Evolutionary conservation across 2,113 vertebrate species (phyloP).

Genomic region (Hoplias malabaricus): DNA sequence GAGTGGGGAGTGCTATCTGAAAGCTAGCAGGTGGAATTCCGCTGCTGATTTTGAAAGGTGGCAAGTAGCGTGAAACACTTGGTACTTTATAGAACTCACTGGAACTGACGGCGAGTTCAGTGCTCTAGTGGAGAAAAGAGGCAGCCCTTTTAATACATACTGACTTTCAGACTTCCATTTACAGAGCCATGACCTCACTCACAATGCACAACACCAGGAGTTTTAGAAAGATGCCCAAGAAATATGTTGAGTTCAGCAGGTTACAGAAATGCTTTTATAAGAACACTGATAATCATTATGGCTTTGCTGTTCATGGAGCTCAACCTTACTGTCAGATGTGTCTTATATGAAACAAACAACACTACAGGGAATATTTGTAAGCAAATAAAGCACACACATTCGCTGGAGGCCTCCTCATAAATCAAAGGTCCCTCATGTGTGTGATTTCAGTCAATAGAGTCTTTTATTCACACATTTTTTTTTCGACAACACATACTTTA

Average conservation of each 20-base stretch:
- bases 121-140: background rate
- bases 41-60: conserved; percentile 30
- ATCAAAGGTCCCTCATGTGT: conserved; percentile 16
- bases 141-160: background rate
- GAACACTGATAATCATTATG: no score
- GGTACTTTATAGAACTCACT: background rate
- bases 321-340: background rate
- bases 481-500: conserved; percentile 26
- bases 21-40: conserved; percentile 3
- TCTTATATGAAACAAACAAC: background rate
- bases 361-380: background rate
- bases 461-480: conserved; percentile 8
- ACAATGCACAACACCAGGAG: background rate
- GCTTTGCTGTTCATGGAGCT: background rate
- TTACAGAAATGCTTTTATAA: background rate
- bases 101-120: background rate
- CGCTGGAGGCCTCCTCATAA: conserved; percentile 11
- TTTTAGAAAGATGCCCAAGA: background rate
- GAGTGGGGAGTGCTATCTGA: conserved; percentile 31
- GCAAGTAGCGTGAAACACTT: conserved; percentile 7
- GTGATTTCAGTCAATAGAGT: conserved; percentile 22
- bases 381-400: background rate
- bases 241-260: background rate
- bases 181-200: background rate
- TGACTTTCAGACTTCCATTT: background rate